Conservation (phyloP, 1,140 invertebrate species). For the Condylostylus longicornis region DNA sequence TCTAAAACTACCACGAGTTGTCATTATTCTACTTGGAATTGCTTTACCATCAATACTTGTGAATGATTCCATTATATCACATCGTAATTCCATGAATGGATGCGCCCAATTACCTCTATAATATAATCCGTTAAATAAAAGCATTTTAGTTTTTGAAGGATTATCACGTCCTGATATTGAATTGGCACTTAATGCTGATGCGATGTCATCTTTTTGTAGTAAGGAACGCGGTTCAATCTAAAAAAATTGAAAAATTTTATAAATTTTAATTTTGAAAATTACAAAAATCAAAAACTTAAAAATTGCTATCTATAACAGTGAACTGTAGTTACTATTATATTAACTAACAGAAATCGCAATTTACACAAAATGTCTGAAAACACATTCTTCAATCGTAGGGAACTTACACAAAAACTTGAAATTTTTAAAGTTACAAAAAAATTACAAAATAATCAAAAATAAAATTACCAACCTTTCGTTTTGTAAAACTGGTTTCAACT, state of each 20-base stretch:
- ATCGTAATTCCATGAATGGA: constrained; percentile 19
- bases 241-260: not conserved
- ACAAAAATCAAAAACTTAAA: no score
- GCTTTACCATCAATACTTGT: constrained; percentile 40
- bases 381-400: not conserved
- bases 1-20: constrained; percentile 35
- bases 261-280: not conserved
- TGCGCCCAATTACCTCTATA: constrained; percentile 35
- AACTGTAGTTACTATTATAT: no score
- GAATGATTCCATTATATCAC: constrained; percentile 36
- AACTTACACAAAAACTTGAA: not conserved
- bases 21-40: constrained; percentile 39
- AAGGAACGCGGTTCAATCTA: constrained; percentile 21
- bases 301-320: no score
- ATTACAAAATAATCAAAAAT: not conserved
- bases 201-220: constrained; percentile 25
- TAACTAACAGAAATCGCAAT: no score
- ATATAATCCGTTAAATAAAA: constrained; percentile 48
- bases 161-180: constrained; percentile 22
- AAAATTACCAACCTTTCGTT: constrained; percentile 15
- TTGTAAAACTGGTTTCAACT: constrained; percentile 37
- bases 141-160: constrained; percentile 34
- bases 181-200: constrained; percentile 27
- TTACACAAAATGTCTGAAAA: not conserved
- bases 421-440: not conserved